A percentile compares a stretch with the other conserved stretches of the same genome.
phyloP scores from a whole-genome alignment of 2,113 vertebrate genomes.

The Chelonoidis abingdonii region DNA sequence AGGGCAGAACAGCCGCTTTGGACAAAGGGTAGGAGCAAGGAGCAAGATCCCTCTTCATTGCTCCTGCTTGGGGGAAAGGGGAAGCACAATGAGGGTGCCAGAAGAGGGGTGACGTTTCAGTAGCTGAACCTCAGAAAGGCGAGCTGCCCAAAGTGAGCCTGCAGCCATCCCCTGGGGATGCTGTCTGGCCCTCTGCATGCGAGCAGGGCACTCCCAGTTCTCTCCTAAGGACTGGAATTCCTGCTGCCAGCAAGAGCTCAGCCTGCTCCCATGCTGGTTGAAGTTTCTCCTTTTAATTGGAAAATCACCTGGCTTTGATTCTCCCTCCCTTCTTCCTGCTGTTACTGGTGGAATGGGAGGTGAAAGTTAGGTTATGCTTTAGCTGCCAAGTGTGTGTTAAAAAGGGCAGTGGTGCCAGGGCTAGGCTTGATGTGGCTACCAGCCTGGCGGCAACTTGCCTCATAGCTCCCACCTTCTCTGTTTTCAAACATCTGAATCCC shows the following conservation, averaged over 20 bases:
- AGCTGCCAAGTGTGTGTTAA: not conserved
- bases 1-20: not conserved
- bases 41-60: not conserved
- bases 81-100: slow-evolving; percentile 26
- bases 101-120: slow-evolving; percentile 48
- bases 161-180: slow-evolving; percentile 40
- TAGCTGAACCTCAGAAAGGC: slow-evolving; percentile 40
- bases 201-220: slow-evolving; percentile 60
- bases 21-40: not conserved
- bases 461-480: not conserved
- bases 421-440: not conserved
- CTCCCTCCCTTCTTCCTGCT: not conserved
- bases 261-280: slow-evolving; percentile 4
- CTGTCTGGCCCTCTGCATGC: slow-evolving; percentile 47
- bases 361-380: not conserved
- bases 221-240: not conserved
- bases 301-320: fast-evolving
- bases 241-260: slow-evolving; percentile 46
- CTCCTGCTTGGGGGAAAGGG: not conserved
- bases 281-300: slow-evolving; percentile 13
- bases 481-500: slow-evolving; percentile 13
- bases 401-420: not conserved
- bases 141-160: slow-evolving; percentile 59
- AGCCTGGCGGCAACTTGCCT: not conserved
- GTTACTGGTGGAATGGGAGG: not conserved